Evolutionary conservation across 1,140 invertebrate genomes (phyloP), one percentile per base, ranked within the genome.

Genomic region (Cydia strobilella): DNA sequence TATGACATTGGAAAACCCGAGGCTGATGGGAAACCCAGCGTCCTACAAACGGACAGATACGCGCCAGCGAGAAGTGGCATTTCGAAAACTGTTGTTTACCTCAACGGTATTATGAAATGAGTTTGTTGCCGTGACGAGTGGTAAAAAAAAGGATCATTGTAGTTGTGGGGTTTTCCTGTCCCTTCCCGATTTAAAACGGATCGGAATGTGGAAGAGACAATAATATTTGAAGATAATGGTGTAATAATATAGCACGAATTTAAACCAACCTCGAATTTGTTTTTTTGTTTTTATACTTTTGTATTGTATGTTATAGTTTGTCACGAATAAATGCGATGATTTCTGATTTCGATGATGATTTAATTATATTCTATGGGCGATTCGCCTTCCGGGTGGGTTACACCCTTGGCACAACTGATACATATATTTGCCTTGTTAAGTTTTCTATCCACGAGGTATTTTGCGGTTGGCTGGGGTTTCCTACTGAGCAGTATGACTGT

Each of bases 1-100:
- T 69, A 20, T 69, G 65, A 76, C 77, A 77, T 77, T 80, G 77
- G 77, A 82, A 79, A 86, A 83, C 74, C 80, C 78, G 80, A 76
- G 78, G 77, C 63, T 72, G n/a, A n/a, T n/a, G 86, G 83, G 82
- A 87, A 88, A 86, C 76, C 85, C 85, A 79, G 74, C 48, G 45
- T 74, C 59, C 45, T 62, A 74, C 72, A 76, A 73, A 76, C 74
- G 48, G 63, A 69, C 27, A 51, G 54, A 59, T 59, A 59, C 54
- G 54, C 54, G 54, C 18, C 54, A 23, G n/a, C 69, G 76, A 76
- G 69, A 79, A 62, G 75, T 39, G 77, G 74, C 45, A 75, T 75
- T 71, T 80, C 80, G 82, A 83, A 80, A 86, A 69, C 27, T 35
- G 18, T 69, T 69, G 65, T 69, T 69, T 69, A 39, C 65, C n/a